Base-by-base conservation (phyloP, 2,113 vertebrate species). In the Miniopterus natalensis region DNA sequence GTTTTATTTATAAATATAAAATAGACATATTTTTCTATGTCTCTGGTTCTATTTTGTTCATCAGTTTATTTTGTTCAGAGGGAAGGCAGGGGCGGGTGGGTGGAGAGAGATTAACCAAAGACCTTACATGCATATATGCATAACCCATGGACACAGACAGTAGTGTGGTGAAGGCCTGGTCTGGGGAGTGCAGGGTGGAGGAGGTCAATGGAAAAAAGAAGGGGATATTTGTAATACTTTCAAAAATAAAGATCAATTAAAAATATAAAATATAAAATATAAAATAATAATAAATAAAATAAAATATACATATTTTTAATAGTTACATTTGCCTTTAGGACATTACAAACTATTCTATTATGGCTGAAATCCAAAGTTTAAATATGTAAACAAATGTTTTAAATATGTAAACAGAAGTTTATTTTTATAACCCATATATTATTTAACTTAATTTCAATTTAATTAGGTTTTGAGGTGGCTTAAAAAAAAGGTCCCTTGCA, bases 381-480 rank as follows among this genome's bases (percentile, higher is more conserved):
- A 36, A 36, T 36, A 36, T 36, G 68, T 49, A 84, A 11, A 87
- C 2, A 84, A 70, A 36, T 36, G 36, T 6, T 73, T 92, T n/a
- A 49, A 77, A 87, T 79, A 79, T 55, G 1, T 55, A 90, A 89
- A 29, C 15, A 61, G 42, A 92, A 66, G 15, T 74, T 77, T 81
- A 84, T 63, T 63, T 36, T 95, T 55, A 66, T 29, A 84, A 78
- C 51, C 53, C 5, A n/a, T 49, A 25, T 40, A 68, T 9, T 73
- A 49, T 57, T 75, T 88, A 75, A 55, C 78, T 90, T 70, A 70
- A 55, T 79, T 90, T 70, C 1, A 7, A 70, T 83, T 71, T 94
- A 78, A 81, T 77, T 83, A 65, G 18, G 71, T 75, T 88, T 89
- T 86, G n/a, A 63, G n/a, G 15, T 47, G 65, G 7, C 14, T 86